Evolutionary conservation across 2,113 vertebrate species (phyloP), one percentile per base, ranked within the genome.

Genomic region (Corapipo altera): DNA sequence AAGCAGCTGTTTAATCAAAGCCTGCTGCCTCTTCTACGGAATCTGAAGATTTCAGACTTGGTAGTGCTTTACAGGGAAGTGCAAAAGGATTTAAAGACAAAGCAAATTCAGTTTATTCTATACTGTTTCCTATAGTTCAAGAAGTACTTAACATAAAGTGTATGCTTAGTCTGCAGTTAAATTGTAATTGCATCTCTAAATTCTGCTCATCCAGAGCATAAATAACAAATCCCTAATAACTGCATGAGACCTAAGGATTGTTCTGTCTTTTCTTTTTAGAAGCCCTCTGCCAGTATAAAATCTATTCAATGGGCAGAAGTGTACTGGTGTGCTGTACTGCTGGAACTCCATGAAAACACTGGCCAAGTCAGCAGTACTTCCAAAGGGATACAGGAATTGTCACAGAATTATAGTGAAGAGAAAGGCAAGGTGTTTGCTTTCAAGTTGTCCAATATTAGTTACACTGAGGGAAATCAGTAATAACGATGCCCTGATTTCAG

Each of bases 1-100:
- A 26, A 89, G 32, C 89, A 93, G 93, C 55, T 89, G 71, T 54
- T 93, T 80, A 82, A 88, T 88, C 78, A 48, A 81, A 88, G 49
- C 69, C 74, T 95, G 41, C 54, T 73, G 54, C 57, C 37, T 92
- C 74, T 85, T 89, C 66, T 70, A 88, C 5, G 14, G 62, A 46
- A 85, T 66, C 67, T 79, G 44, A 85, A 79, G 43, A 83, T 59
- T 77, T 75, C 73, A 85, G 52, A 44, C 62, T 62, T 75, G 32
- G 26, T 58, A 24, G 32, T 30, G 46, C 46, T 88, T 93, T n/a
- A 79, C 39, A 67, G 41, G 33, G 22, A 88, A 78, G 37, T 30
- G 61, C 52, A n/a, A 67, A 54, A 71, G 92, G 57, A 87, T 69
- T 85, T 65, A 78, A 81, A 84, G 43, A 71, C 48, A 59, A 83